Percentiles rank a stretch among this genome's conserved stretches.
Conservation (phyloP, 1,140 invertebrate genomes). For the Camponotus pennsylvanicus region DNA sequence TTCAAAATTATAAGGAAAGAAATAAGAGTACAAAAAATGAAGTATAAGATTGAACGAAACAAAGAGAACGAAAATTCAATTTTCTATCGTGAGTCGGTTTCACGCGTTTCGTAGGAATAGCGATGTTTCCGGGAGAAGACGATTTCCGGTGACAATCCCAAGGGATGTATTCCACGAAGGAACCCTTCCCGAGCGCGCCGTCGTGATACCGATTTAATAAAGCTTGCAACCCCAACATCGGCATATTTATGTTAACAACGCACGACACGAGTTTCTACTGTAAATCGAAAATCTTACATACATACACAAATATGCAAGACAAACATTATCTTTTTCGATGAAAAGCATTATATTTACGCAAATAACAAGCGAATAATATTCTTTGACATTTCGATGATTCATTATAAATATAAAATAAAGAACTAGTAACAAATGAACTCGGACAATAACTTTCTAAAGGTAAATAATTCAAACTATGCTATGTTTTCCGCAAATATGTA, state of each 20-base stretch:
- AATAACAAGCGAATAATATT: conserved; percentile 19
- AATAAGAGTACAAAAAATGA: not conserved
- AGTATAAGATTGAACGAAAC: conserved; percentile 2
- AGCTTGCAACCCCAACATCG: not conserved
- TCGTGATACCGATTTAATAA: conserved; percentile 49
- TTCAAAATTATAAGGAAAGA: not conserved
- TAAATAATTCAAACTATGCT: not conserved
- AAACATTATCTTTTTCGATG: conserved; percentile 2
- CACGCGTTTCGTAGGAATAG: not conserved
- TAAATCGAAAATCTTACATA: conserved; percentile 31
- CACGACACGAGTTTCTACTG: not conserved
- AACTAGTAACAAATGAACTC: not conserved
- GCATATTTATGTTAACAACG: conserved; percentile 46
- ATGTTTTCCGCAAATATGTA: not conserved
- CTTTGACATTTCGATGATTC: not conserved
- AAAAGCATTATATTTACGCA: conserved; percentile 1
- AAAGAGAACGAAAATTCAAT: conserved; percentile 33
- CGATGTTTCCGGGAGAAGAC: conserved; percentile 12
- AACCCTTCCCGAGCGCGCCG: not conserved
- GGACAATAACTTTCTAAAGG: not conserved
- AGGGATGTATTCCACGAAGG: conserved; percentile 13
- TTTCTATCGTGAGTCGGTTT: conserved; percentile 35
- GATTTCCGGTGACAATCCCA: conserved; percentile 40
- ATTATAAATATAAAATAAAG: not conserved
- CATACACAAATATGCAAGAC: not conserved